Conservation (phyloP, 2,113 vertebrate species). For the Silurus meridionalis region DNA sequence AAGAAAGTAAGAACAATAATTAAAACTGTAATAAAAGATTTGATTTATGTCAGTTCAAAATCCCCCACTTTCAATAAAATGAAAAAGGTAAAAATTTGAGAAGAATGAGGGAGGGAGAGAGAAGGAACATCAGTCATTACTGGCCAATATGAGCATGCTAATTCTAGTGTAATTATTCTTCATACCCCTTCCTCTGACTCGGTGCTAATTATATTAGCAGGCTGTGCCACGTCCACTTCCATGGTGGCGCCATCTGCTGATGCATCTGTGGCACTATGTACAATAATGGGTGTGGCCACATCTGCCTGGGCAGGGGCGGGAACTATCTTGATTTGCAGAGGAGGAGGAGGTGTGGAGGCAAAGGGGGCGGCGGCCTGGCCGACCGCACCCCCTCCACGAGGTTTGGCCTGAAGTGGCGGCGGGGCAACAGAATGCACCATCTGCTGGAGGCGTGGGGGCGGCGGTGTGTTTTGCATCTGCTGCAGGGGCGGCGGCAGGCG, state of each 20-base stretch:
- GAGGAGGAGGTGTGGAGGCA: slow-evolving; percentile 74
- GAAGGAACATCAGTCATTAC: neutral
- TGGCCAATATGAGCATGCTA: neutral
- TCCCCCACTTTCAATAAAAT: no score
- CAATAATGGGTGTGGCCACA: slow-evolving; percentile 50
- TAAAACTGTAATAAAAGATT: neutral
- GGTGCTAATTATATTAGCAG: slow-evolving; percentile 49
- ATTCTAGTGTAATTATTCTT: neutral
- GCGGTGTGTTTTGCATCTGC: slow-evolving; percentile 80
- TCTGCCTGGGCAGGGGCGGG: slow-evolving; percentile 73
- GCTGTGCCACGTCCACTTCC: slow-evolving; percentile 64
- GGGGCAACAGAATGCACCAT: slow-evolving; percentile 72
- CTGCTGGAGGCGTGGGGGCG: slow-evolving; percentile 73
- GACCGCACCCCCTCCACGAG: slow-evolving; percentile 59
- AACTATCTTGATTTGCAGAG: slow-evolving; percentile 82
- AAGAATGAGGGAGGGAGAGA: no score
- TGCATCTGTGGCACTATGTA: slow-evolving; percentile 60
- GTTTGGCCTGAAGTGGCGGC: slow-evolving; percentile 75
- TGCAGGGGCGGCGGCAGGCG: slow-evolving; percentile 84
- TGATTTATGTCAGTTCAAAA: neutral
- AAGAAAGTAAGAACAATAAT: neutral
- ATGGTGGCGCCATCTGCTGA: slow-evolving; percentile 48
- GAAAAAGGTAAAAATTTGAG: no score
- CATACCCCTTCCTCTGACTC: slow-evolving; percentile 70
- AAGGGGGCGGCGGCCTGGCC: slow-evolving; percentile 59